Evolutionary conservation across 2,113 vertebrate genomes (phyloP).

Genomic region (Otus sunia): DNA sequence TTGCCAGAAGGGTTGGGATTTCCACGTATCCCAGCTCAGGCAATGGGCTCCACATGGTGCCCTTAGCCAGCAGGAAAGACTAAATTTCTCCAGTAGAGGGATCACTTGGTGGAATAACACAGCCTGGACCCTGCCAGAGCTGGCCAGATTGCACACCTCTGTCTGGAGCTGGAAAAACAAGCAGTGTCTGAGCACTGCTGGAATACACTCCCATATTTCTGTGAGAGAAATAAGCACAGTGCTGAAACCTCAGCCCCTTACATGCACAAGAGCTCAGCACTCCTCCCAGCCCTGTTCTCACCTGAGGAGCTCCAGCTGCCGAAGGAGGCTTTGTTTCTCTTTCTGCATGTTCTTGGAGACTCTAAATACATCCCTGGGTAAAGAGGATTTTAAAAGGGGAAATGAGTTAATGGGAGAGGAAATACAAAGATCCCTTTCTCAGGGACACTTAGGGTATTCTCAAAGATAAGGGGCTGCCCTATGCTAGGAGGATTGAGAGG

Average conservation of each 20-base stretch:
- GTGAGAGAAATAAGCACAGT: background rate
- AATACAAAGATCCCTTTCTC: background rate
- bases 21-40: background rate
- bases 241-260: background rate
- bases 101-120: background rate
- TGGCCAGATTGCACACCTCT: background rate
- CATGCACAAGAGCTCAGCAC: background rate
- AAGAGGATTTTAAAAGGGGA: background rate
- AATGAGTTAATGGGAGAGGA: background rate
- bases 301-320: conserved; percentile 92
- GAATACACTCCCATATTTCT: background rate
- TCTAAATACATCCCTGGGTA: conserved; percentile 81
- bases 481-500: background rate
- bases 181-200: background rate
- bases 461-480: background rate
- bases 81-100: background rate
- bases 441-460: background rate
- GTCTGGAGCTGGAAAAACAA: background rate
- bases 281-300: conserved; percentile 32
- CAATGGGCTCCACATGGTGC: background rate
- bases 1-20: background rate
- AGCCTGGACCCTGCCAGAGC: background rate
- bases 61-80: background rate
- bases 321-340: conserved; percentile 90
- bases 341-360: conserved; percentile 96